Evolutionary conservation across 2,888 invertebrate species (phyloP).

Genomic region (Tetranychus piercei): DNA sequence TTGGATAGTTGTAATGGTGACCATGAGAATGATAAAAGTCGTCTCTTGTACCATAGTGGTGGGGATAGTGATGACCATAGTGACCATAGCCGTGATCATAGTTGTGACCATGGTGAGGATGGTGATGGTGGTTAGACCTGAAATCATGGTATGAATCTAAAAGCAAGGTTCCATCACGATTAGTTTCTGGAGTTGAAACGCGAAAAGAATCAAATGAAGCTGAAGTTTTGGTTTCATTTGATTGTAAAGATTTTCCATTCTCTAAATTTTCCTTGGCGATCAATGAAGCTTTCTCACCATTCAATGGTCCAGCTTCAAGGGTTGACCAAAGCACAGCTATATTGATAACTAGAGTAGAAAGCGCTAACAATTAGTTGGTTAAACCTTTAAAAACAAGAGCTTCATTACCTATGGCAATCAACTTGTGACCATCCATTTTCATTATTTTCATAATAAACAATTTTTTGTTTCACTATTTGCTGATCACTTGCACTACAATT

Average conservation of each 20-base stretch:
- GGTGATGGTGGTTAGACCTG: background rate
- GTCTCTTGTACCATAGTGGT: background rate
- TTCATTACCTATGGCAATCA: too few relatives aligned
- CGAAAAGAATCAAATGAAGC: slow-evolving; percentile 6
- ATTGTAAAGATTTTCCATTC: background rate
- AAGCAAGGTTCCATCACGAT: background rate
- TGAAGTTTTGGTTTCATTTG: background rate
- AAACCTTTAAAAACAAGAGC: too few relatives aligned
- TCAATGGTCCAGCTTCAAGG: too few relatives aligned
- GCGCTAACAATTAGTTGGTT: too few relatives aligned
- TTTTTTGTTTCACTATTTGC: too few relatives aligned
- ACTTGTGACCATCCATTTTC: too few relatives aligned
- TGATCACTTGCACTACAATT: too few relatives aligned
- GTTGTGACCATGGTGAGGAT: background rate
- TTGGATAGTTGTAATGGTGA: background rate
- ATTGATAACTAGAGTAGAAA: too few relatives aligned
- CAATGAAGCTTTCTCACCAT: too few relatives aligned
- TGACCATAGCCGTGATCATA: background rate
- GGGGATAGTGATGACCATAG: background rate
- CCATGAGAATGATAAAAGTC: background rate
- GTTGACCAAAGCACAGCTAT: too few relatives aligned
- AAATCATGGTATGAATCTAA: slow-evolving; percentile 9
- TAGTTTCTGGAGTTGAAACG: background rate
- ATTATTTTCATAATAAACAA: too few relatives aligned
- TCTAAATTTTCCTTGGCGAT: too few relatives aligned